phyloP scores from a whole-genome alignment of 1,140 invertebrate genomes.

The Procambarus clarkii region DNA sequence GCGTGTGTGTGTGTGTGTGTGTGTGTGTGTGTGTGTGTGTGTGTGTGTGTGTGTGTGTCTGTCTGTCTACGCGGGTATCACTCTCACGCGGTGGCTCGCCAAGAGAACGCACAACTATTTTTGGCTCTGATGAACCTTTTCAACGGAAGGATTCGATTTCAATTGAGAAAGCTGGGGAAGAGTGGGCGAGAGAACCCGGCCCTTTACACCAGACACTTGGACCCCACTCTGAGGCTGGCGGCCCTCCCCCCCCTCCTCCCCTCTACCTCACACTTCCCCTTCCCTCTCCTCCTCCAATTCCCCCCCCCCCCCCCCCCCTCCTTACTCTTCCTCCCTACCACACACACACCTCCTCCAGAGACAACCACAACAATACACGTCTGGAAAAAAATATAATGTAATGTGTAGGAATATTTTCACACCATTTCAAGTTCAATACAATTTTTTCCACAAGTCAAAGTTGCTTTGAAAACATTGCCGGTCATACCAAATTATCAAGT shows the following conservation, averaged over 20 bases:
- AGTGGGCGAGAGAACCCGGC: neutral
- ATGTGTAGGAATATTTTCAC: no score
- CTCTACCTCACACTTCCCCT: neutral
- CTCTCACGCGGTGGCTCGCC: neutral
- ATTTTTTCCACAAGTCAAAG: no score
- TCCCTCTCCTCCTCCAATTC: neutral
- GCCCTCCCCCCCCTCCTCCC: no score
- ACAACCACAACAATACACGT: no score
- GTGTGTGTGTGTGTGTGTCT: slow-evolving; percentile 6
- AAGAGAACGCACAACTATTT: neutral
- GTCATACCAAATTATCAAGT: no score
- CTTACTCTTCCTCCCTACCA: neutral
- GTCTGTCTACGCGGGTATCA: neutral
- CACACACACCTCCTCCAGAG: no score
- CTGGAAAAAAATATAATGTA: no score
- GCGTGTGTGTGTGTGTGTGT: neutral
- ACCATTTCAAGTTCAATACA: no score
- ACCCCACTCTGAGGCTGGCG: neutral
- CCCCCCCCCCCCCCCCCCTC: neutral
- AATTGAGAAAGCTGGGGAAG: neutral
- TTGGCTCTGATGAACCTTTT: slow-evolving; percentile 37
- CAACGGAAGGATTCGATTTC: slow-evolving; percentile 21
- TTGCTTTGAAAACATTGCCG: no score
- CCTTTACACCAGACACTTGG: neutral
- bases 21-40: slow-evolving; percentile 9